Evolutionary conservation across 2,888 invertebrate species (phyloP), one percentile per base, ranked within the genome.

Genomic region (Metopia argyrocephala): DNA sequence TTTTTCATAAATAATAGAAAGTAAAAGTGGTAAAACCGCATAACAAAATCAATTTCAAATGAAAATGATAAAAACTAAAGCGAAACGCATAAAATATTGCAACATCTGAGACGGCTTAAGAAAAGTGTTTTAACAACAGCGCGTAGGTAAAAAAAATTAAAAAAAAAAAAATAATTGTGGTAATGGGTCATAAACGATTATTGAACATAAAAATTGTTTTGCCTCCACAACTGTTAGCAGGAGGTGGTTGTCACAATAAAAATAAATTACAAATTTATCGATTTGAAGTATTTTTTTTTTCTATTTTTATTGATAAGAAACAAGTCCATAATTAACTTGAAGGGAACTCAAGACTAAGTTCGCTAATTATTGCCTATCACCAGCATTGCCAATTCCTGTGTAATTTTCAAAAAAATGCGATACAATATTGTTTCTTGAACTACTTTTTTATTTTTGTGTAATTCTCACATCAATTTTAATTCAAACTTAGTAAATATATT

Each of bases 1-100:
- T 38, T 38, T 38, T 12, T 38, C 9, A 38, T 54, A 65, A 52
- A 62, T 59, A 20, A 73, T 71, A 68, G 61, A 68, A 80, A 80
- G 79, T 80, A 80, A 80, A 76, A 80, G 79, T 80, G 62, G 76
- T 73, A 68, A 57, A 57, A 62, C 66, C 62, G 15, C 56, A 27
- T 23, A 20, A 23, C 52, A 18, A 71, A 5, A 12, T n/a, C 5
- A 9, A 48, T 27, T 52, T 54, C 31, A 38, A 7, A 25, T 21
- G 20, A 2, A 48, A 50, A 28, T 27, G 56, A 15, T 5, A 65
- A 38, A 31, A 1, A 31, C 12, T 38, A n/a, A n/a, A n/a, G n/a
- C n/a, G n/a, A n/a, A n/a, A n/a, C n/a, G 38, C 3, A 9, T 38
- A 38, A 38, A 38, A 38, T 15, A 38, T 12, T 38, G 38, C 9